Evolutionary conservation across 2,797 vertebrate genomes (phyloP), one percentile per base, ranked within the genome.

Genomic region (Enteromius fasciolatus): DNA sequence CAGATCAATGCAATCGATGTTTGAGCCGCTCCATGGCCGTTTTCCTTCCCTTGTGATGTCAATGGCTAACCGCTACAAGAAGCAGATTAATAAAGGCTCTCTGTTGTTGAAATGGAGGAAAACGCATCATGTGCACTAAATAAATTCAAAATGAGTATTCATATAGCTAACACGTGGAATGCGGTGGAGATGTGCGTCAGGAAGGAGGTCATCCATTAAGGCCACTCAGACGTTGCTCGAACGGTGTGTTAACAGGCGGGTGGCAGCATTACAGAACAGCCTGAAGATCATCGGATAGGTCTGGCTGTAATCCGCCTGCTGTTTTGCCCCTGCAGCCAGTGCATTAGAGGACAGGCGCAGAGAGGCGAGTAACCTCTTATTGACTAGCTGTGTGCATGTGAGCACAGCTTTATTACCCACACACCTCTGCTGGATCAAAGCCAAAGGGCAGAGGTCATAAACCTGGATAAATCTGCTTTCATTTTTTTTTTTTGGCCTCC

Each of bases 211-310:
- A 48, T 73, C n/a, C 20, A 54, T 44, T 20, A 69, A 50, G 44
- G 39, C 36, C 50, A 63, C 33, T 61, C 52, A 54, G 68, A 68
- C 80, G 46, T 85, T 61, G 41, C 83, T 46, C 6, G 28, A 76
- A 25, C 64, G 36, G 25, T 78, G 36, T 64, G 70, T 64, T 81
- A 74, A 83, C 76, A 86, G 41, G 68, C 52, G 7, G 50, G 78
- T 78, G 77, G 48, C 18, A 44, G 66, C 48, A 81, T 80, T 77
- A 84, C 31, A 25, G 57, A 80, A 80, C 84, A 83, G 68, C 50
- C 78, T 84, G 70, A 69, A 89, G 89, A 87, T 88, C 83, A 86
- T 84, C 78, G 74, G 83, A 86, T 85, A 85, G 82, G 41, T 31
- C 76, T 83, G 67, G 64, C 66, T 36, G 83, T 88, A 88, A 88